Base-by-base conservation (phyloP, 2,113 vertebrate species). In the Malurus elegans region DNA sequence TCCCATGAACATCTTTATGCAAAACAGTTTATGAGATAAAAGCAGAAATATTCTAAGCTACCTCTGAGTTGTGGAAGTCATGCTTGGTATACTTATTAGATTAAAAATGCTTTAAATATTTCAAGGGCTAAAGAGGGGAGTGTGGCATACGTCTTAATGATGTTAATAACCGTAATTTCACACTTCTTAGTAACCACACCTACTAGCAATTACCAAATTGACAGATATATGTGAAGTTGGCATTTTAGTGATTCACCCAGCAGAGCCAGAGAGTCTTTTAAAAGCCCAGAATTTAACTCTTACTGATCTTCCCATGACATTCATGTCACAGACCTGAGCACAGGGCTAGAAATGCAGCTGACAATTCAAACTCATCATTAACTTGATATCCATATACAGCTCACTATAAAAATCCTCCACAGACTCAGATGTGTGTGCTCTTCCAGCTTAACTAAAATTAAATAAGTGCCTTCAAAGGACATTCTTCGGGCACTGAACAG, bases 281-380 rank as follows among this genome's bases (percentile, higher is more conserved):
- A 91, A 89, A 87, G 26, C 65, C 54, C 13, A 58, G 36, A 47
- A 51, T 88, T 76, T 61, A 80, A 69, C 20, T 71, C 20, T 71
- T 58, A 42, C 32, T 32, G 16, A 26, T 75, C 66, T 69, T 18
- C 12, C 17, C 32, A 36, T 51, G 48, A 36, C 25, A 74, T 54
- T 74, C 10, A 5, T 12, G 24, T 61, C 80, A 91, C 40, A 51
- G 21, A 40, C 60, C 58, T 66, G n/a, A 67, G 42, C 53, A 42
- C 0, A 45, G 14, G n/a, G 47, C n/a, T 79, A 12, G 20, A 21
- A 0, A 3, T 53, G 38, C 6, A 71, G 32, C n/a, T 84, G 50
- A 69, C 14, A 53, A n/a, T 17, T 76, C 40, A 36, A 76, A 40
- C 58, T 53, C 8, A 0, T 44, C 15, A 80, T 42, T 74, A 61